Base-by-base conservation (phyloP, 64 coral and sea anemone species). In the Stylophora pistillata region DNA sequence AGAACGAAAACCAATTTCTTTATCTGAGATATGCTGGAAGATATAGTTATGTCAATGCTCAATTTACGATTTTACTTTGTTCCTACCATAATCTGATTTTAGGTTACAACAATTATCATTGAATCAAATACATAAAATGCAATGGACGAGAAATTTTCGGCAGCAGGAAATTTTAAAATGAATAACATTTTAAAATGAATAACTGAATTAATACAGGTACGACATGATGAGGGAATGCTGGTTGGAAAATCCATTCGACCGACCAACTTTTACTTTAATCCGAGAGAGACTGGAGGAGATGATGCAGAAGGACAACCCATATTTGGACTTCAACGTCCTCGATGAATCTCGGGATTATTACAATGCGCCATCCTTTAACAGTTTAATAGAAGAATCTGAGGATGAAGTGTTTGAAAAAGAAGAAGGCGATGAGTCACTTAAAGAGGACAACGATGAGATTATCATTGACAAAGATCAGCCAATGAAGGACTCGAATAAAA, bases 301-400 rank as follows among this genome's bases (percentile, higher is more conserved):
- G 86, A 96, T 96, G 94, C 84, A 82, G 55, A 92, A 81, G 47
- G 94, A 96, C 53, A 96, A 96, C 10, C 94, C 94, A 15, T 96
- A 96, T 72, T 87, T 96, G 16, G 94, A 96, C 69, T 87, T 90
- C 28, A 86, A 70, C 30, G 87, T 62, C 3, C 65, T 97, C 15
- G 91, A 97, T 63, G 95, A 97, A 73, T 90, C 91, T 32, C 74
- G 55, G 16, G 91, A 97, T 83, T 97, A 82, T 63, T 97, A 97
- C 56, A 90, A 93, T 28, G 95, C 93, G 23, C 95, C 95, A 17
- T 97, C 95, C 13, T 97, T 97, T 26, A 87, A 93, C 87, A 97
- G 95, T 83, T 75, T 78, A 17, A 68, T 84, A 0, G 86, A 89
- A 15, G 88, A 88, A 55, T 31, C 82, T 31, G 81, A 54, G 13